phyloP scores from a whole-genome alignment of 2,888 invertebrate species.

The Lycia hirtaria region DNA sequence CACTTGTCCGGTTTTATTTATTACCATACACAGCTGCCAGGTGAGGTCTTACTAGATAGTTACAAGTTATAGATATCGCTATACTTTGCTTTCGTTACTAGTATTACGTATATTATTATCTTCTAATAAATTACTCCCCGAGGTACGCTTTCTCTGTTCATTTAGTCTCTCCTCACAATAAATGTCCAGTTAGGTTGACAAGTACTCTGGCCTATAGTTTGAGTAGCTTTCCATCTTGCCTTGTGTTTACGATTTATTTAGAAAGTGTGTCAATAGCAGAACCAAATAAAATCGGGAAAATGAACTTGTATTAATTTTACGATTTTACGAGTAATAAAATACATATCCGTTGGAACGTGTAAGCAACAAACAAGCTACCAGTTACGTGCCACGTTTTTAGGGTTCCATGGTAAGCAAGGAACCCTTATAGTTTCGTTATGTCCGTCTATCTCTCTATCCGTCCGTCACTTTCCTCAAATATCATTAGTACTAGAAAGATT shows the following conservation, averaged over 20 bases:
- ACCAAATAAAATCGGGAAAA: conserved; percentile 21
- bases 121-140: conserved; percentile 7
- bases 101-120: conserved; percentile 1
- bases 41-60: background rate
- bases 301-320: background rate
- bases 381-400: too few species aligned
- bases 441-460: too few species aligned
- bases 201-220: conserved; percentile 1
- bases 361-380: too few species aligned
- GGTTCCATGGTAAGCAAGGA: too few species aligned
- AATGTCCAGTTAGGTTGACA: conserved; percentile 2
- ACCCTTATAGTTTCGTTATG: too few species aligned
- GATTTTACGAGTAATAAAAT: background rate
- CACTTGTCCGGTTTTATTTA: background rate
- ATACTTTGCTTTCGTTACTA: conserved; percentile 1
- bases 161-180: conserved; percentile 21
- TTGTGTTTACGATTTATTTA: conserved; percentile 46
- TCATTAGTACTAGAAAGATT: too few species aligned
- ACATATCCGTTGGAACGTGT: too few species aligned
- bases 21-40: background rate
- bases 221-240: conserved; percentile 48
- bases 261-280: conserved; percentile 50
- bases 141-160: conserved; percentile 27
- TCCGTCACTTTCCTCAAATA: too few species aligned
- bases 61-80: background rate